Conservation (phyloP, 2,888 invertebrate species). For the Hydropsyche betteni region DNA sequence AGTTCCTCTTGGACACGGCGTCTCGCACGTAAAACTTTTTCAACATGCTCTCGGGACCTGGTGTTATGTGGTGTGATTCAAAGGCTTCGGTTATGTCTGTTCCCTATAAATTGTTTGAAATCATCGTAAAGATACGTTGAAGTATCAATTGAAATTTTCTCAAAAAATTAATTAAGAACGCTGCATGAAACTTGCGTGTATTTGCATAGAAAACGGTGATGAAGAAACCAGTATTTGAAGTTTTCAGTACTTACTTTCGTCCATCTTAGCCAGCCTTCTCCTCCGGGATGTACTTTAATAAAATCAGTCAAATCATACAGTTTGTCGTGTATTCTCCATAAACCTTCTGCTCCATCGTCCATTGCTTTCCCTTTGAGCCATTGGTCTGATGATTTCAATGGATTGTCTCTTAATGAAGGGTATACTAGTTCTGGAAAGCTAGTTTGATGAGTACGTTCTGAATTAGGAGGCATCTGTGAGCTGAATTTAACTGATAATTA, state of each 20-base stretch:
- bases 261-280: constrained; percentile 76
- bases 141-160: too few relatives aligned
- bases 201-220: too few relatives aligned
- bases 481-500: too few relatives aligned
- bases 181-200: too few relatives aligned
- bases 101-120: constrained; percentile 61
- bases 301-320: constrained; percentile 88
- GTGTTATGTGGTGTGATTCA: constrained; percentile 75
- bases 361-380: constrained; percentile 73
- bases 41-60: constrained; percentile 67
- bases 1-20: constrained; percentile 71
- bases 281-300: constrained; percentile 84
- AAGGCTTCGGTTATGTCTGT: constrained; percentile 85
- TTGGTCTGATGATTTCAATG: constrained; percentile 60
- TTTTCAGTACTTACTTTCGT: constrained; percentile 66
- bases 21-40: constrained; percentile 72
- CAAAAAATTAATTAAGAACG: too few relatives aligned
- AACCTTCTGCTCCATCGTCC: constrained; percentile 78
- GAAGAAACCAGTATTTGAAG: too few relatives aligned
- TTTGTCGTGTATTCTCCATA: constrained; percentile 79
- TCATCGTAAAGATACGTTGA: background rate
- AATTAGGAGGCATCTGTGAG: constrained; percentile 28
- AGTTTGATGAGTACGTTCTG: constrained; percentile 55
- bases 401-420: constrained; percentile 63
- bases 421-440: constrained; percentile 66